phyloP scores from a whole-genome alignment of 2,888 invertebrate species.

The Syrphus vitripennis region DNA sequence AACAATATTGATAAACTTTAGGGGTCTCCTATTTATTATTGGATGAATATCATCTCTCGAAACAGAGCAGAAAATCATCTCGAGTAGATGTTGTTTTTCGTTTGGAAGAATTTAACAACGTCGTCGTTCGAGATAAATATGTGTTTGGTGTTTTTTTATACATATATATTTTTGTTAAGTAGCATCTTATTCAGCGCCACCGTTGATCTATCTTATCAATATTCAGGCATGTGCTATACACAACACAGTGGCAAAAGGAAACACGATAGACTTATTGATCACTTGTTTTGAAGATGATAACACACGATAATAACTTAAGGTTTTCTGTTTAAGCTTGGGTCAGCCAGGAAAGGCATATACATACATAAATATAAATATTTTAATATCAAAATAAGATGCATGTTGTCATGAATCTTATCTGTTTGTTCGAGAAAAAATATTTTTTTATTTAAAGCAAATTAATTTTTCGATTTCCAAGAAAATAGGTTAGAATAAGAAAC shows the following conservation, averaged over 20 bases:
- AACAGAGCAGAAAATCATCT: slow-evolving; percentile 59
- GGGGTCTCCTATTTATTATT: slow-evolving; percentile 72
- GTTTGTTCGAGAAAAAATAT: slow-evolving; percentile 33
- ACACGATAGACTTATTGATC: slow-evolving; percentile 59
- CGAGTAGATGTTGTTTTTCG: slow-evolving; percentile 53
- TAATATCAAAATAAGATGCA: slow-evolving; percentile 45
- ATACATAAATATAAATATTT: too few species aligned
- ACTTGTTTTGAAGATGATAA: slow-evolving; percentile 66
- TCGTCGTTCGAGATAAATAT: slow-evolving; percentile 52
- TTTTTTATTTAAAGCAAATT: too few species aligned
- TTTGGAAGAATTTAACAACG: slow-evolving; percentile 41
- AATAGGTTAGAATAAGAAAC: too few species aligned
- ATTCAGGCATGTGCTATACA: slow-evolving; percentile 27
- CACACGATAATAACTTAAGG: slow-evolving; percentile 56
- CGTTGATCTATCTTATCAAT: slow-evolving; percentile 54
- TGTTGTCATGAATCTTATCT: slow-evolving; percentile 46
- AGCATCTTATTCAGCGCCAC: slow-evolving; percentile 36
- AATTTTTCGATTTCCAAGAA: too few species aligned
- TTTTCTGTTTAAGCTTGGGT: slow-evolving; percentile 57
- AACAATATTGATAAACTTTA: slow-evolving; percentile 72
- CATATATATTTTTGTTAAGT: slow-evolving; percentile 1
- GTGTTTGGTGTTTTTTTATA: slow-evolving; percentile 14
- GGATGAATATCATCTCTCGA: slow-evolving; percentile 69
- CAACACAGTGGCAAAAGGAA: background rate
- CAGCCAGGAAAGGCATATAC: background rate